Evolutionary conservation across 2,797 vertebrate genomes (phyloP).

Genomic region (Melopsittacus undulatus): DNA sequence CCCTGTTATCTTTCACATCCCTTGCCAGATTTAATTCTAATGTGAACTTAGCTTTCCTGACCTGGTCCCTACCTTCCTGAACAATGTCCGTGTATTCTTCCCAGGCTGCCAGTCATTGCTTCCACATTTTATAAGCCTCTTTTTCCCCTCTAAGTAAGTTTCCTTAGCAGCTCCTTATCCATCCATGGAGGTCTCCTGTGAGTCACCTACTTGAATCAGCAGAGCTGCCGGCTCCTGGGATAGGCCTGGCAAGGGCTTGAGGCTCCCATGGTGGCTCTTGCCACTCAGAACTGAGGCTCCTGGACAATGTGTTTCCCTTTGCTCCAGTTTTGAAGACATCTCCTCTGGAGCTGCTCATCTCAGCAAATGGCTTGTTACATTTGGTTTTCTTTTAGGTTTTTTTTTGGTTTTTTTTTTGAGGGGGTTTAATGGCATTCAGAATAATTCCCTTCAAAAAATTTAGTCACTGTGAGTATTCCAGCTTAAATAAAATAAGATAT

Average conservation of each 20-base stretch:
- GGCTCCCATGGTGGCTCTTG: not conserved
- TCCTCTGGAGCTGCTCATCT: no score
- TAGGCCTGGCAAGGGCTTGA: not conserved
- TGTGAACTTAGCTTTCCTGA: no score
- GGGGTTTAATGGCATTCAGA: not conserved
- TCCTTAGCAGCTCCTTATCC: not conserved
- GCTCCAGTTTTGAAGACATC: no score
- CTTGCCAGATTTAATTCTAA: no score
- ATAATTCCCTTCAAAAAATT: not conserved
- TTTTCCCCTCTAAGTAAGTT: not conserved
- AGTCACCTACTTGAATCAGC: not conserved
- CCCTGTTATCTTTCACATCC: no score
- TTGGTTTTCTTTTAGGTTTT: no score
- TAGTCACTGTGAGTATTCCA: accelerated
- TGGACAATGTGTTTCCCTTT: not conserved
- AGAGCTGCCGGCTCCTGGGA: not conserved
- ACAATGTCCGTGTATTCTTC: no score
- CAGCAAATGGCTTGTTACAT: no score
- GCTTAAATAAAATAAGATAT: not conserved
- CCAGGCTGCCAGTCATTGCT: no score
- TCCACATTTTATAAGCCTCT: no score
- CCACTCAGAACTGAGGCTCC: not conserved
- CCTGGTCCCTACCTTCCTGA: no score
- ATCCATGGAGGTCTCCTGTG: not conserved
- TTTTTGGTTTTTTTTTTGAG: not conserved